Evolutionary conservation across 2,888 invertebrate species (phyloP).

Genomic region (Hirtodrosophila duncani): DNA sequence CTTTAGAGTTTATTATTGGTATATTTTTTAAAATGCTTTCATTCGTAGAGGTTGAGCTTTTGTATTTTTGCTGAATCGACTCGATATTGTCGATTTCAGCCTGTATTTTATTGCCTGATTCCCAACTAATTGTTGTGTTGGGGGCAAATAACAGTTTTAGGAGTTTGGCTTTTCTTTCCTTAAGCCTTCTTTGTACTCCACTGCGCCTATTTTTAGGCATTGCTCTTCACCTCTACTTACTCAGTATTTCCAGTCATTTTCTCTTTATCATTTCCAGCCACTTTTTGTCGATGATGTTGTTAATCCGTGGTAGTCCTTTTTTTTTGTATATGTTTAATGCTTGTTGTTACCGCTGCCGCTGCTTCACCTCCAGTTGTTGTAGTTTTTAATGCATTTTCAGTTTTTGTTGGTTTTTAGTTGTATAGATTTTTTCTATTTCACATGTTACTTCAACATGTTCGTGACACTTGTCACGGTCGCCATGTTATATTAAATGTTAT

Average conservation of each 20-base stretch:
- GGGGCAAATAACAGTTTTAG: neutral
- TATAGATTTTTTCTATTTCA: neutral
- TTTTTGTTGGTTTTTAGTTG: neutral
- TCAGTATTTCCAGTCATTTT: conserved; percentile 2
- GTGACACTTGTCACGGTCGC: neutral
- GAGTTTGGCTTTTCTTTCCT: conserved; percentile 3
- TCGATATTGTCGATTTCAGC: neutral
- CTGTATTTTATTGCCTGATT: neutral
- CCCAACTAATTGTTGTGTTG: conserved; percentile 1
- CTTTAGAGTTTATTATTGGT: neutral
- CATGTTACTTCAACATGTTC: neutral
- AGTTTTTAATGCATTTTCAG: neutral
- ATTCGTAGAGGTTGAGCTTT: neutral
- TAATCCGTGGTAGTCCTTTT: neutral
- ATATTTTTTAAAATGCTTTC: neutral
- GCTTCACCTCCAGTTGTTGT: neutral
- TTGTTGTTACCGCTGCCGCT: too few species aligned
- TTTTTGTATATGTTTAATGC: too few species aligned
- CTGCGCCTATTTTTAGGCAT: conserved; percentile 4
- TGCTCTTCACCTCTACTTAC: conserved; percentile 2
- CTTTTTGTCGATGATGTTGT: neutral
- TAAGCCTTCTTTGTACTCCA: conserved; percentile 1
- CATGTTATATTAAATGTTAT: too few species aligned
- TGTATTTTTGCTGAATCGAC: neutral
- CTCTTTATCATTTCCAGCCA: neutral